phyloP scores from a whole-genome alignment of 2,113 vertebrate genomes.

The Catharus bicknelli region DNA sequence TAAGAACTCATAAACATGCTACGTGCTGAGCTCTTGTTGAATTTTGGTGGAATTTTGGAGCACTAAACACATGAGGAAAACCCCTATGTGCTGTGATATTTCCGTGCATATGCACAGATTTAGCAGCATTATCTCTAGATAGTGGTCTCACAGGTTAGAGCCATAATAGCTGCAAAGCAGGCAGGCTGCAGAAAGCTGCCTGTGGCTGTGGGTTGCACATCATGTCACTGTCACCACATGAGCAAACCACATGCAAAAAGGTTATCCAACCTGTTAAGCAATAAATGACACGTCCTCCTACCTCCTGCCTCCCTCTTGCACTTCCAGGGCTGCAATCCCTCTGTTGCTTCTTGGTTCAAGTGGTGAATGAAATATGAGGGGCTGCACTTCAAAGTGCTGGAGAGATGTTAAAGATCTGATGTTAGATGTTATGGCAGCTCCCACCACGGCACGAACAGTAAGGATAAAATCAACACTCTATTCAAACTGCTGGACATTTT shows the following conservation, averaged over 20 bases:
- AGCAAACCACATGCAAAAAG: background rate
- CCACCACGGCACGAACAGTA: background rate
- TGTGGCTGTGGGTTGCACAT: background rate
- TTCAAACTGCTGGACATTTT: background rate
- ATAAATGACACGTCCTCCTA: background rate
- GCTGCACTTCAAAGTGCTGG: background rate
- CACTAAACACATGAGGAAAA: background rate
- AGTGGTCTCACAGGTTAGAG: background rate
- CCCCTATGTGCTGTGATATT: rapidly evolving
- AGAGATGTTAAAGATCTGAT: background rate
- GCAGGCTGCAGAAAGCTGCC: background rate
- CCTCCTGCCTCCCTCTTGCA: background rate
- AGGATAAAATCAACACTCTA: background rate
- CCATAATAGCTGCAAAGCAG: background rate
- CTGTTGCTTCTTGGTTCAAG: background rate
- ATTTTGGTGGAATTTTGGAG: background rate
- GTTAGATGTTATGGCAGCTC: background rate
- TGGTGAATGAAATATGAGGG: background rate
- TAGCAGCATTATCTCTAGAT: background rate
- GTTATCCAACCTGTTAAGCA: background rate
- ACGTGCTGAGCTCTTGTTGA: background rate
- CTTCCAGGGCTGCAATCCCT: background rate
- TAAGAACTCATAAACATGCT: background rate
- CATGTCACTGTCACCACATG: background rate
- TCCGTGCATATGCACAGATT: background rate